Evolutionary conservation across 2,888 invertebrate species (phyloP).

Genomic region (Dryobotodes eremita): DNA sequence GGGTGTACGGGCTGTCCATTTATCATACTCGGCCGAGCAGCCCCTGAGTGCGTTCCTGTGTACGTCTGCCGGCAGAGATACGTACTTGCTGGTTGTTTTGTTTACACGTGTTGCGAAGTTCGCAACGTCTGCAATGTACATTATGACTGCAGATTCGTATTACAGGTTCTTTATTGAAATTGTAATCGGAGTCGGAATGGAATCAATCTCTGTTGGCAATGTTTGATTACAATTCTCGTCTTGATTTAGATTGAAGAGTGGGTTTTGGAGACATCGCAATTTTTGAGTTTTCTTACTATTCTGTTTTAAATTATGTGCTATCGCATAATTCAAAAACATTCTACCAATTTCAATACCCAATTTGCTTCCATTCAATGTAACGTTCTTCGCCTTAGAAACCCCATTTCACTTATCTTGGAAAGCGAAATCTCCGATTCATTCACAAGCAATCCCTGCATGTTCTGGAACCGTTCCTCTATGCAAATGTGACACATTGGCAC

Average conservation of each 20-base stretch:
- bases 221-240: constrained; percentile 15
- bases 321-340: not conserved
- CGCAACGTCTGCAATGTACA: constrained; percentile 72
- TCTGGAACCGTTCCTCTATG: constrained; percentile 57
- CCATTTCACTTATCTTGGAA: constrained; percentile 36
- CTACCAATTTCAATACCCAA: not conserved
- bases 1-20: constrained; percentile 80
- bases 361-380: not conserved
- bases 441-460: constrained; percentile 45
- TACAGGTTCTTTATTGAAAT: constrained; percentile 53
- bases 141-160: constrained; percentile 68
- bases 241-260: constrained; percentile 9
- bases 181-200: constrained; percentile 53
- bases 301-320: not conserved
- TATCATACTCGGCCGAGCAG: constrained; percentile 85
- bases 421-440: constrained; percentile 39
- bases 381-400: constrained; percentile 4
- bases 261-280: not conserved
- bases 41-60: constrained; percentile 88
- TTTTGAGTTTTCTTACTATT: not conserved
- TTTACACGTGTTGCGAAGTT: constrained; percentile 79
- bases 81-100: constrained; percentile 79
- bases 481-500: constrained; percentile 68
- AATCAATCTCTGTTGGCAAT: constrained; percentile 33
- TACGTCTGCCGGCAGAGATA: constrained; percentile 76